Evolutionary conservation across 2,888 invertebrate species (phyloP), one percentile per base, ranked within the genome.

Genomic region (Stratiomys singularior): DNA sequence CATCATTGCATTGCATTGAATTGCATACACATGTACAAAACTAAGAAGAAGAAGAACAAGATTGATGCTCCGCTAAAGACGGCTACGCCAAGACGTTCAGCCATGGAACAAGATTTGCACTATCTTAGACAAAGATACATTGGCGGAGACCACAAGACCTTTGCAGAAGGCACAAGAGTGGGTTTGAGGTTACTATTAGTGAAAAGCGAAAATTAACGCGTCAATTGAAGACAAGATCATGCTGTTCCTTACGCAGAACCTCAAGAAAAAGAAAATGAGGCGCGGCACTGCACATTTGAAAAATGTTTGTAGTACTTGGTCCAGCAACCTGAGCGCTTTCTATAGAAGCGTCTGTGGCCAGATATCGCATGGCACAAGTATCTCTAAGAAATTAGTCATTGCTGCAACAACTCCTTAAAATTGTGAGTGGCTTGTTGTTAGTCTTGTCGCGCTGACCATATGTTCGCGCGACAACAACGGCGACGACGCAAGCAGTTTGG

Each of bases 101-200:
- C 52, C 52, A 52, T 37, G 37, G 9, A 37, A 37, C 37, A 5
- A 37, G 37, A 37, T 37, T 37, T 37, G 37, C 37, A 37, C 37
- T 37, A 37, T 37, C 37, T 37, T 37, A 37, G 52, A 52, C 52
- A 52, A 15, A 18, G 52, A 18, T 15, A 18, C 25, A 21, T 60
- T 25, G 23, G 7, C 44, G 18, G 37, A 44, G 37, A 44, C 66
- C 44, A 44, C 66, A 37, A 44, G 66, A 44, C 23, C n/a, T 21
- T 25, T 66, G 44, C 67, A 25, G 15, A 7, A 37, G 37, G 5
- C 37, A 37, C 7, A 69, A 2, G 11, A 4, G 69, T 69, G 47
- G 69, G 69, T 18, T 69, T 47, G 69, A 47, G 46, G 46, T 46
- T 37, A 46, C 46, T 46, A 69, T 69, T 69, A 69, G 69, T 5